Evolutionary conservation across 1,140 invertebrate genomes (phyloP), one percentile per base, ranked within the genome.

Genomic region (Acromyrmex echinatior): DNA sequence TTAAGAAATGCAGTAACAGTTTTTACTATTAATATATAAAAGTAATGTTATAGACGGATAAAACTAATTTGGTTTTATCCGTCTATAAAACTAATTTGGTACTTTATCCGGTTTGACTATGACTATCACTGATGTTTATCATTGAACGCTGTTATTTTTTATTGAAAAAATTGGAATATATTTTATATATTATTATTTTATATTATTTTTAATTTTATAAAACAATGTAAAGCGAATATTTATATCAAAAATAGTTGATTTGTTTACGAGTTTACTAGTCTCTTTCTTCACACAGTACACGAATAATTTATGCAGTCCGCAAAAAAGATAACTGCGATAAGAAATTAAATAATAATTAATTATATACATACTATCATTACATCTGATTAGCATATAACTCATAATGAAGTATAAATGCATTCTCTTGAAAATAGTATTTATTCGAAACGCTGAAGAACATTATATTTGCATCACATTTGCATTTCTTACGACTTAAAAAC

Each of bases 191-290:
- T 25, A 31, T 7, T 65, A 65, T 31, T 56, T 56, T 18, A 77
- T 56, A 31, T 68, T 56, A 25, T 68, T 70, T 56, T 53, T 21
- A 35, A 25, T 80, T 70, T 80, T 78, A 65, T 18, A 71, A 60
- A 45, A 63, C 18, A 16, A 70, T 56, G 14, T 25, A 25, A 53
- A 58, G 18, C 21, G 66, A 45, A 53, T 68, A 51, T 62, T 88
- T 88, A 88, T 63, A 70, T 82, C 7, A 14, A 63, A 63, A 63
- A 7, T 78, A 28, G 4, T 31, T 77, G 5, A 79, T 12, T 85
- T 63, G 49, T 31, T 79, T 14, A 73, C 74, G 16, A 73, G 70
- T 73, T 39, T 65, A 45, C 14, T 18, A 18, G 39, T 60, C 18
- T 28, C 28, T 68, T 70, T 88, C 2, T 60, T 74, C 51, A 12